phyloP scores from a whole-genome alignment of 2,797 vertebrate species.

The Craterocephalus amniculus region DNA sequence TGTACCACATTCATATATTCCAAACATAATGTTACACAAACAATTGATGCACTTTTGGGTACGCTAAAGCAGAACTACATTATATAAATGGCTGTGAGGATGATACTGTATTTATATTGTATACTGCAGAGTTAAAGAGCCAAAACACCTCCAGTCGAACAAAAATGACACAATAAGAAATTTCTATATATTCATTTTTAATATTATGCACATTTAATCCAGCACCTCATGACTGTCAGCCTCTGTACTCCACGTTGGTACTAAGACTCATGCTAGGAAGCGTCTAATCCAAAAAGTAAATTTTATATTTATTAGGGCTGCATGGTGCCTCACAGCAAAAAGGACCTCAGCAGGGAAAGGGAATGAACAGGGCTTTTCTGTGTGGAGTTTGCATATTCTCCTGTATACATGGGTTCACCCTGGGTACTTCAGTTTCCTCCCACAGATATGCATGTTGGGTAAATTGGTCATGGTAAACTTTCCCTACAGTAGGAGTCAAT shows the following conservation, averaged over 20 bases:
- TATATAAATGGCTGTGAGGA: neutral
- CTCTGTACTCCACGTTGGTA: neutral
- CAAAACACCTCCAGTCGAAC: conserved; percentile 17
- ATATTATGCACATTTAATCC: neutral
- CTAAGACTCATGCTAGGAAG: neutral
- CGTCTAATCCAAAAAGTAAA: too few relatives aligned
- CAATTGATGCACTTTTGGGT: conserved; percentile 30
- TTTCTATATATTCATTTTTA: too few relatives aligned
- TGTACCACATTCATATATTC: conserved; percentile 44
- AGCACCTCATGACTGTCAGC: neutral
- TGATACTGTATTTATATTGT: conserved; percentile 2
- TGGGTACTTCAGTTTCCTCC: too few relatives aligned
- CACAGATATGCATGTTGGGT: too few relatives aligned
- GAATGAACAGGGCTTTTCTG: too few relatives aligned
- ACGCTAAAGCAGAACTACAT: conserved; percentile 5
- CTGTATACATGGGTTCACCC: too few relatives aligned
- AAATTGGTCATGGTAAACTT: too few relatives aligned
- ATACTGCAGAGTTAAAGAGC: conserved; percentile 6
- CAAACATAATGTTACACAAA: conserved; percentile 33
- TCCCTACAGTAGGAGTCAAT: too few relatives aligned
- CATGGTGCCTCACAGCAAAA: too few relatives aligned
- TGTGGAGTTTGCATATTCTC: too few relatives aligned
- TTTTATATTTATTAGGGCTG: too few relatives aligned
- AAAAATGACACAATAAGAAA: neutral
- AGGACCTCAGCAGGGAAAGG: too few relatives aligned